Base-by-base conservation (phyloP, 2,113 vertebrate species). In the Camelus bactrianus region DNA sequence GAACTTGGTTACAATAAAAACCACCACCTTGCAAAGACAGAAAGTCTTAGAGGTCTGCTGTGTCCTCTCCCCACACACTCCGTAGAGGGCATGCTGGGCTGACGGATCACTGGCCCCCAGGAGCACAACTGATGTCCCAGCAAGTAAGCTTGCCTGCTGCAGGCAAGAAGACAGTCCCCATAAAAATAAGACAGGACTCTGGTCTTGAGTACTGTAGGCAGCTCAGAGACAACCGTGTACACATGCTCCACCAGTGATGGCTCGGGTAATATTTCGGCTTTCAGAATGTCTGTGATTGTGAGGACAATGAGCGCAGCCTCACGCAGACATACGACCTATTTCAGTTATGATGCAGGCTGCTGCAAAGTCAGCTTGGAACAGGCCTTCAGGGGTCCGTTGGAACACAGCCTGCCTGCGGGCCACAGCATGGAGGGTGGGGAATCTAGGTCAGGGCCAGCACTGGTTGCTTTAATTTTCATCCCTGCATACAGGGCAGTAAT, bases 101-200 rank as follows among this genome's bases (percentile, higher is more conserved):
- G 75, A 64, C 26, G 56, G 75, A 62, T 69, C 52, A 19, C 13
- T 60, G 65, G 26, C 75, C 64, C 64, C 1, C 1, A 60, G 54
- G 20, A 89, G 28, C 52, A 42, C 20, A 24, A 12, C 62, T 6
- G 0, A 30, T 64, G 62, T 30, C 62, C 69, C 50, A 82, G 85
- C 65, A 73, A 82, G 67, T 14, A 77, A 89, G 56, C 19, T 70
- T 58, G 28, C 46, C 35, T 30, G 5, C 35, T 52, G 32, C 20
- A 80, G 91, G 84, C 76, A 97, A 91, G 86, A 94, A 80, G 80
- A 88, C 48, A n/a, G 60, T 73, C 30, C 56, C 92, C 91, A 89
- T 86, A 75, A 97, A 96, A 97, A 93, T 77, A 88, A 96, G 70
- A 58, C 24, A 79, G 35, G 60, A 69, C 77, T 79, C 42, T 79